Conservation (phyloP, 2,113 vertebrate genomes). For the rabbit (Oryctolagus cuniculus) region mOryCun1.1 NC_091435.1:139987001-139987500, state of each 20-base stretch:
- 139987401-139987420: background rate
- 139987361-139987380: background rate
- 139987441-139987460: background rate
- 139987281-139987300: accelerated
- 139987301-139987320: accelerated
- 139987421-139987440: background rate
- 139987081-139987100: background rate
- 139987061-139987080: background rate
- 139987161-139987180: background rate
- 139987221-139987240: background rate
- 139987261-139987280: background rate
- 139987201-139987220: background rate
- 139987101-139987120: background rate
- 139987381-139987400: background rate
- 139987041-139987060: background rate
- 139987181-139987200: background rate
- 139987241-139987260: constrained; percentile 49
- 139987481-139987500: background rate
- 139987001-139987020: background rate
- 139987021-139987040: background rate
- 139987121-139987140: background rate
- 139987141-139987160: background rate
- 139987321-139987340: background rate
- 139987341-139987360: background rate
- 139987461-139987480: background rate